Conservation (phyloP, 2,113 vertebrate species). For the Lepisosteus oculatus region DNA sequence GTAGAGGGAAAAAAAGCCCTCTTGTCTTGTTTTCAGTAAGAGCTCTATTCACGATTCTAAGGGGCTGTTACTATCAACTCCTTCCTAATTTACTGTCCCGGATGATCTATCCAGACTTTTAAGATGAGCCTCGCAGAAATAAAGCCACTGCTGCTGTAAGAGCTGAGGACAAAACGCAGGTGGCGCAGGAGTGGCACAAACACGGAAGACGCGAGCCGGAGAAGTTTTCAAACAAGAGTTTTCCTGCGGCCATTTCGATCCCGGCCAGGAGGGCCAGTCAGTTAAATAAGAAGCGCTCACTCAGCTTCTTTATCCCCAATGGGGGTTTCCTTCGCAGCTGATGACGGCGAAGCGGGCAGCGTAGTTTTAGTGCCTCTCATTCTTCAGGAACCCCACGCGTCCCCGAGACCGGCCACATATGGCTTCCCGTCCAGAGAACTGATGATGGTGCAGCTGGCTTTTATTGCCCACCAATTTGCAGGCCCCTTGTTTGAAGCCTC, state of each 20-base stretch:
- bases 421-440: conserved; percentile 77
- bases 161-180: too few species aligned
- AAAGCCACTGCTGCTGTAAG: too few species aligned
- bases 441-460: conserved; percentile 76
- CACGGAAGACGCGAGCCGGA: neutral
- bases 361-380: conserved; percentile 71
- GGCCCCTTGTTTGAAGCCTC: conserved; percentile 66
- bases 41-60: too few species aligned
- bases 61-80: too few species aligned
- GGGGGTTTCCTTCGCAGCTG: conserved; percentile 81
- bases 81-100: too few species aligned
- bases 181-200: too few species aligned
- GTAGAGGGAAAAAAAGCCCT: too few species aligned
- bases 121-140: too few species aligned
- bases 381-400: conserved; percentile 67
- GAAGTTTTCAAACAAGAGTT: neutral
- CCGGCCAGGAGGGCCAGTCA: neutral
- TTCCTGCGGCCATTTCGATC: neutral
- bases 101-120: too few species aligned
- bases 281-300: neutral
- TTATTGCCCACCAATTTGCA: conserved; percentile 79
- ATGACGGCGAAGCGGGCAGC: conserved; percentile 77
- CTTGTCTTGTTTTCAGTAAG: too few species aligned
- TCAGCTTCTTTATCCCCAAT: conserved; percentile 68
- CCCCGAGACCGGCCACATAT: conserved; percentile 78